Conservation (phyloP, 2,113 vertebrate species). For the Nothobranchius furzeri region DNA sequence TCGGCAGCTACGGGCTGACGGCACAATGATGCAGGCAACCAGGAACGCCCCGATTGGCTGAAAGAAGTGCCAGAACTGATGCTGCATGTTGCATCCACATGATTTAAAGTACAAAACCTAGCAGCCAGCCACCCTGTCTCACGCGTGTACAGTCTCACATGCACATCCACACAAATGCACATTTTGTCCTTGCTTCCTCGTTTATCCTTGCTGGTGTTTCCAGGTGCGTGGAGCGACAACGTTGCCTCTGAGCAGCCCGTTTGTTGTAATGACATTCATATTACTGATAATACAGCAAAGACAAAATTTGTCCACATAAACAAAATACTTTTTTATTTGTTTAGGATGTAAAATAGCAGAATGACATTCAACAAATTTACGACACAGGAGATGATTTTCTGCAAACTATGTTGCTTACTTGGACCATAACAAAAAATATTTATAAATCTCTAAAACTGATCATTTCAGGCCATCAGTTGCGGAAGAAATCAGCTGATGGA, state of each 20-base stretch:
- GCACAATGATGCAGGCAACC: conserved; percentile 64
- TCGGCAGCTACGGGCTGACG: conserved; percentile 60
- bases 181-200: conserved; percentile 69
- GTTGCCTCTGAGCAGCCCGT: conserved; percentile 40
- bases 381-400: not conserved
- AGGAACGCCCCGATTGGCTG: conserved; percentile 61
- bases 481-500: conserved; percentile 45
- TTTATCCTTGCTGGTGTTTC: conserved; percentile 62
- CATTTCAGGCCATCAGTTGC: conserved; percentile 10
- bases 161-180: conserved; percentile 53
- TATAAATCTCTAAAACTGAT: conserved; percentile 14
- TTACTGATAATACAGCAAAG: conserved; percentile 21
- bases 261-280: conserved; percentile 32
- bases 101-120: conserved; percentile 83
- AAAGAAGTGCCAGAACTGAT: conserved; percentile 60
- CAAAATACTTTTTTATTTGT: conserved; percentile 2
- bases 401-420: conserved; percentile 5
- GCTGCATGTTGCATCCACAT: conserved; percentile 81
- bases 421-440: not conserved
- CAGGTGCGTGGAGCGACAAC: conserved; percentile 35
- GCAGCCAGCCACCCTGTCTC: conserved; percentile 69
- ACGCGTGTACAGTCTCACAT: conserved; percentile 63
- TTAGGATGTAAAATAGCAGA: conserved; percentile 25
- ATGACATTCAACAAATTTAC: conserved; percentile 9
- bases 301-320: conserved; percentile 18